Evolutionary conservation across 2,888 invertebrate species (phyloP).

Genomic region (Eustalomyia histrio): DNA sequence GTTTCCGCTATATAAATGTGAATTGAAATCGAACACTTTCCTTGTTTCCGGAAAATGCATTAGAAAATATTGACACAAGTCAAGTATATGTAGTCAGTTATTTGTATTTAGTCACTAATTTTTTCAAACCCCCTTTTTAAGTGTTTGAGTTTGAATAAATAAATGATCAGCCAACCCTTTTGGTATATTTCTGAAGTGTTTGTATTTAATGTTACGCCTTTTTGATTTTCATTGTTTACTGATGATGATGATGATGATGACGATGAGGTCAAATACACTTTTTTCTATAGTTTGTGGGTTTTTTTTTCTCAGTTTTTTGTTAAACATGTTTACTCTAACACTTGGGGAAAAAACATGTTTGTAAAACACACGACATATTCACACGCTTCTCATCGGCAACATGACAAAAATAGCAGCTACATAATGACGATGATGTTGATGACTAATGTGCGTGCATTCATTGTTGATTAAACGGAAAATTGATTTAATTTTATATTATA

Average conservation of each 20-base stretch:
- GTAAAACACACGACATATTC: slow-evolving; percentile 51
- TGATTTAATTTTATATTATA: slow-evolving; percentile 35
- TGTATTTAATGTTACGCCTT: slow-evolving; percentile 45
- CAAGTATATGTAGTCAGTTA: neutral
- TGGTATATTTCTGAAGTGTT: slow-evolving; percentile 14
- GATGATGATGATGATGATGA: neutral
- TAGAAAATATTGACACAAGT: neutral
- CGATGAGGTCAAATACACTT: slow-evolving; percentile 5
- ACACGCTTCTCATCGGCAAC: slow-evolving; percentile 34
- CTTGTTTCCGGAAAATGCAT: neutral
- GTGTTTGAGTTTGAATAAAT: neutral
- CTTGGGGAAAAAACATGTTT: slow-evolving; percentile 49
- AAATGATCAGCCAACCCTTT: neutral
- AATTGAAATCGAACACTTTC: slow-evolving; percentile 10
- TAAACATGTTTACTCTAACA: slow-evolving; percentile 41
- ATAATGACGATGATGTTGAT: slow-evolving; percentile 8
- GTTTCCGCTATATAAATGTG: neutral
- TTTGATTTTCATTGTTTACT: slow-evolving; percentile 28
- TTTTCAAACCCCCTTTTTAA: too few species aligned
- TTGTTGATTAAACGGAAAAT: slow-evolving; percentile 53
- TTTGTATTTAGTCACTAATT: neutral
- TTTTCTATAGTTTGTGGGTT: neutral
- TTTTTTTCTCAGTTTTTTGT: neutral
- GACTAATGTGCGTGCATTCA: slow-evolving; percentile 41
- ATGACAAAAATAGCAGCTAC: neutral